Evolutionary conservation across 2,113 vertebrate genomes (phyloP), one percentile per base, ranked within the genome.

Genomic region (Amblyornis subalaris): DNA sequence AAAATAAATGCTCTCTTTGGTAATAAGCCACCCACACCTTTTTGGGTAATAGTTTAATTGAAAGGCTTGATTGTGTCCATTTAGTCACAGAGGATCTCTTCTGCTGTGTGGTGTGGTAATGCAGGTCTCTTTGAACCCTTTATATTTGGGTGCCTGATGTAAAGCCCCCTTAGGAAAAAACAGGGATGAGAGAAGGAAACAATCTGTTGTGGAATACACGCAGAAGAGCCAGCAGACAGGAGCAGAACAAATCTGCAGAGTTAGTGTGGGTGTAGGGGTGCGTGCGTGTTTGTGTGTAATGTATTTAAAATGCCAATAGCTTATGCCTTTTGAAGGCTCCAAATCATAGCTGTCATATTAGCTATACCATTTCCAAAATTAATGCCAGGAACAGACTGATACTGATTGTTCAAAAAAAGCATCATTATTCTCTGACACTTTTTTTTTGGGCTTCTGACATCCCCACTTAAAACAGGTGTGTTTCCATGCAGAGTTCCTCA

Each of bases 321-420:
- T 95, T 95, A 67, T 83, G 85, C 92, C 94, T 97, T 97, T 93
- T 95, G 96, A 96, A 94, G 83, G 95, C 88, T 95, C 82, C 72
- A 74, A 79, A 95, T 94, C 91, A 35, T 74, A 97, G 93, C 96
- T 95, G 90, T 95, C 93, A 86, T 72, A 94, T 95, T 94, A 90
- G 91, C 55, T 90, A 88, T 95, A 88, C 67, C 79, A 91, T 88
- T 93, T 93, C 92, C 93, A 94, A 88, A 95, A 95, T 95, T 95
- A 96, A 88, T 88, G 76, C 66, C 51, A 61, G 75, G 85, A 95
- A 84, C 93, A 96, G 82, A 80, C 90, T 93, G 91, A 88, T 95
- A 88, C 64, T 80, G 88, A 70, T 90, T 71, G 88, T 91, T 95
- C 57, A 53, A 74, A 80, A 77, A 94, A 94, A 85, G 72, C 85